Conservation (phyloP, 2,113 vertebrate species). For the Tricholaema leucomelas region DNA sequence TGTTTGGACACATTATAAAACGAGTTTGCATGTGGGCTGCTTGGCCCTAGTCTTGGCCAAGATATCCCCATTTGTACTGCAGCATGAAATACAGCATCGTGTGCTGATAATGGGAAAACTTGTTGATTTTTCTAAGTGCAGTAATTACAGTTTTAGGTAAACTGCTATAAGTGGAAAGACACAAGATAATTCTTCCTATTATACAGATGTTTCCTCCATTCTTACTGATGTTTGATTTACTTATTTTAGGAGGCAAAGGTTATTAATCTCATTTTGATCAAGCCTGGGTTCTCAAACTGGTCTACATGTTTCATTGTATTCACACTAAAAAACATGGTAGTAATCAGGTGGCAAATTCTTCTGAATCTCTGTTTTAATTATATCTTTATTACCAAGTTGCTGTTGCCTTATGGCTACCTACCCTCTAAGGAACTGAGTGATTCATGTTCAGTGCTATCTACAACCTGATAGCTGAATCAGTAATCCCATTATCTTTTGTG, state of each 20-base stretch:
- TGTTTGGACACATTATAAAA: background rate
- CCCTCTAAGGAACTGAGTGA: background rate
- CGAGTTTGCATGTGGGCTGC: background rate
- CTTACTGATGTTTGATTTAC: background rate
- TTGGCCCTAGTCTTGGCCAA: background rate
- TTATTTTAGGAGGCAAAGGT: background rate
- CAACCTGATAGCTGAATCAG: background rate
- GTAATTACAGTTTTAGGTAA: background rate
- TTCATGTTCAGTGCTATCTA: background rate
- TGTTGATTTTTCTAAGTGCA: background rate
- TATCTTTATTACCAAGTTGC: background rate
- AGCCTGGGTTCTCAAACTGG: background rate
- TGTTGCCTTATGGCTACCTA: background rate
- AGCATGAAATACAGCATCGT: background rate
- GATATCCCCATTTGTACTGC: background rate
- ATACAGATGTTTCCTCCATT: background rate
- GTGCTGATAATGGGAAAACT: background rate
- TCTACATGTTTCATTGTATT: background rate
- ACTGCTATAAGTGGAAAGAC: background rate
- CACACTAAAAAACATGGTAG: background rate
- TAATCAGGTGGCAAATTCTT: background rate
- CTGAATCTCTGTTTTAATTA: background rate
- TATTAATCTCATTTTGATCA: background rate
- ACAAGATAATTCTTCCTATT: background rate
- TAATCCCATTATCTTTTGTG: background rate